phyloP scores from a whole-genome alignment of 2,797 vertebrate species.

The Muscicapa comitata region DNA sequence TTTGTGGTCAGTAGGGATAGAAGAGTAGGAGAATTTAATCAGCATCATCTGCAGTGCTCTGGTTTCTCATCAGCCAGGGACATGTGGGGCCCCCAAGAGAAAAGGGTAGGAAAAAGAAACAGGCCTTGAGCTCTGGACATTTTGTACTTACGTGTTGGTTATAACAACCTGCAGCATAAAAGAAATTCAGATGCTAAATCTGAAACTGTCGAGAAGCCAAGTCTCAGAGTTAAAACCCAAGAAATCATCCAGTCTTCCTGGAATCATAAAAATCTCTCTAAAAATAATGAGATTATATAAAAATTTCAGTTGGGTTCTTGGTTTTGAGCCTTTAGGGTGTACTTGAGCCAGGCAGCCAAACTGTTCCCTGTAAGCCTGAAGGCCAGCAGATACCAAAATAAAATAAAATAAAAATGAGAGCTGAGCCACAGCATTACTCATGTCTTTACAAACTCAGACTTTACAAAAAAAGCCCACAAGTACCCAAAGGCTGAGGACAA shows the following conservation, averaged over 20 bases:
- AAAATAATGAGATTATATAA: not conserved
- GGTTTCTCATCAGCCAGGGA: not conserved
- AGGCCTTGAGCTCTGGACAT: not conserved
- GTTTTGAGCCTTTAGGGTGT: not conserved
- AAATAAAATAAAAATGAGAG: constrained; percentile 8
- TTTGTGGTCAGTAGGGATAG: not conserved
- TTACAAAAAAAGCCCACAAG: not conserved
- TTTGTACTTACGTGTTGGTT: not conserved
- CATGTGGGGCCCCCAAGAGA: not conserved
- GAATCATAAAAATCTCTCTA: not conserved
- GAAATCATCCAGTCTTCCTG: not conserved
- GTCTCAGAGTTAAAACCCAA: not conserved
- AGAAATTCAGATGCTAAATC: not conserved
- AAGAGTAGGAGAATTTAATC: not conserved
- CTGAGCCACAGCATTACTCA: not conserved
- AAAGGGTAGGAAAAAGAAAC: not conserved
- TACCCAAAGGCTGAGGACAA: not conserved
- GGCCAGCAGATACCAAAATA: not conserved
- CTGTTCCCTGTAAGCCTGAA: not conserved
- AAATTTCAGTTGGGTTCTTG: not conserved
- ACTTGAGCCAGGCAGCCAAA: not conserved
- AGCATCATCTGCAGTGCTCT: not conserved
- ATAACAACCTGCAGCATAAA: not conserved
- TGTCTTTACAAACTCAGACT: not conserved
- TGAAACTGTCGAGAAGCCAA: not conserved